phyloP scores from a whole-genome alignment of 2,888 invertebrate genomes.

The Hyposoter didymator region DNA sequence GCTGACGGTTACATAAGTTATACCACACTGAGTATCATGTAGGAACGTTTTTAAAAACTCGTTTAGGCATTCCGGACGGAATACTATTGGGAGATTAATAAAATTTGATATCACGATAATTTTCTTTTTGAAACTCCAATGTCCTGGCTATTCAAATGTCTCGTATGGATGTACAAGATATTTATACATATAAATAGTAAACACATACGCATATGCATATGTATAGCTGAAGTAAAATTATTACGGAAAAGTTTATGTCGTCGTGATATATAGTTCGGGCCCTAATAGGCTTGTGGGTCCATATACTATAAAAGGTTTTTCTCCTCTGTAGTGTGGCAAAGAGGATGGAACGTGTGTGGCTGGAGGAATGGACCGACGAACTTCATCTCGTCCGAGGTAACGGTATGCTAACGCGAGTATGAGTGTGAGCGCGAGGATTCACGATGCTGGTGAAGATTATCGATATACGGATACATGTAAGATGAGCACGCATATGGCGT shows the following conservation, averaged over 20 bases:
- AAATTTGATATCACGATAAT: conserved; percentile 55
- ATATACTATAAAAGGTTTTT: conserved; percentile 17
- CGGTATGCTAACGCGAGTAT: conserved; percentile 52
- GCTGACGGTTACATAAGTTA: conserved; percentile 38
- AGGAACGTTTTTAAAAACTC: conserved; percentile 43
- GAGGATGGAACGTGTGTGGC: conserved; percentile 24
- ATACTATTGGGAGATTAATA: conserved; percentile 49
- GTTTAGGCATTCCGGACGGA: conserved; percentile 45
- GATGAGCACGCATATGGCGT: conserved; percentile 14
- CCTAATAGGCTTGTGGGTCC: conserved; percentile 48
- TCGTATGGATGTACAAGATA: background rate
- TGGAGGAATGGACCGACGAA: conserved; percentile 28
- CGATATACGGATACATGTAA: conserved; percentile 27
- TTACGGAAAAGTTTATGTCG: conserved; percentile 51
- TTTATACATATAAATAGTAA: background rate
- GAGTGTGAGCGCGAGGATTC: conserved; percentile 3
- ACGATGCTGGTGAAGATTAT: conserved; percentile 56
- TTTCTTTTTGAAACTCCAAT: conserved; percentile 44
- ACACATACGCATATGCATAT: background rate
- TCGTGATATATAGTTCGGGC: conserved; percentile 54
- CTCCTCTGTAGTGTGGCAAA: background rate
- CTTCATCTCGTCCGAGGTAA: conserved; percentile 50
- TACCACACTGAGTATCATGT: conserved; percentile 31
- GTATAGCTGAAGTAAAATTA: conserved; percentile 40
- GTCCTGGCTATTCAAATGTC: conserved; percentile 39